Conservation (phyloP, 2,797 vertebrate genomes). For the Rhynchonycteris naso region DNA sequence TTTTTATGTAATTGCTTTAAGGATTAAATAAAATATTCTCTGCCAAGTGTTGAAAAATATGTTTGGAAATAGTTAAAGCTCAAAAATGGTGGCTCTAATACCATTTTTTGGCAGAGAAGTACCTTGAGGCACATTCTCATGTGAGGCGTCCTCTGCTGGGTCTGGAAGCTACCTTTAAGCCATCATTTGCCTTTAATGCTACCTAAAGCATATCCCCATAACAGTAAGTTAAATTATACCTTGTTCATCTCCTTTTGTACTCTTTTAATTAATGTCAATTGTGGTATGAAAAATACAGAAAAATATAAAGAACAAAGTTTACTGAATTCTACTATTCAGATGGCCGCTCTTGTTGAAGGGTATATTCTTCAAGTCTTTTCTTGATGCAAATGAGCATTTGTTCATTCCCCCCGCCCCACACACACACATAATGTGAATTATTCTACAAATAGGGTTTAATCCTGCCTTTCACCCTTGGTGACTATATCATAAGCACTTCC, state of each 20-base stretch:
- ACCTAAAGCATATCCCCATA: background rate
- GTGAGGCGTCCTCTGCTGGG: background rate
- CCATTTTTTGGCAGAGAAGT: background rate
- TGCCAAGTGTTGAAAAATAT: background rate
- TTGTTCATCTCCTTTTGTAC: background rate
- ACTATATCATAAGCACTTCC: background rate
- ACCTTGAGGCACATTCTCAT: background rate
- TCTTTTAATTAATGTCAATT: constrained; percentile 19
- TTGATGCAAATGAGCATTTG: background rate
- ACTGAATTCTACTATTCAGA: background rate
- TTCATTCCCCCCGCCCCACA: background rate
- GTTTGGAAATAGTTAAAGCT: background rate
- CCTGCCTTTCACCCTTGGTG: background rate
- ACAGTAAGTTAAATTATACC: background rate
- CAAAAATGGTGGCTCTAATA: background rate
- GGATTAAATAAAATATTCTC: background rate
- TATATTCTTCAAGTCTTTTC: background rate
- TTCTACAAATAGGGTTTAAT: background rate
- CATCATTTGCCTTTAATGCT: background rate
- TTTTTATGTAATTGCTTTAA: background rate
- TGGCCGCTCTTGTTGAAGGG: background rate
- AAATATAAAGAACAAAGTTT: background rate
- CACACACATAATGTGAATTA: background rate
- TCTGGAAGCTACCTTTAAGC: background rate
- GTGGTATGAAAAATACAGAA: background rate